Evolutionary conservation across 2,113 vertebrate species (phyloP).

Genomic region (Mustela lutreola): DNA sequence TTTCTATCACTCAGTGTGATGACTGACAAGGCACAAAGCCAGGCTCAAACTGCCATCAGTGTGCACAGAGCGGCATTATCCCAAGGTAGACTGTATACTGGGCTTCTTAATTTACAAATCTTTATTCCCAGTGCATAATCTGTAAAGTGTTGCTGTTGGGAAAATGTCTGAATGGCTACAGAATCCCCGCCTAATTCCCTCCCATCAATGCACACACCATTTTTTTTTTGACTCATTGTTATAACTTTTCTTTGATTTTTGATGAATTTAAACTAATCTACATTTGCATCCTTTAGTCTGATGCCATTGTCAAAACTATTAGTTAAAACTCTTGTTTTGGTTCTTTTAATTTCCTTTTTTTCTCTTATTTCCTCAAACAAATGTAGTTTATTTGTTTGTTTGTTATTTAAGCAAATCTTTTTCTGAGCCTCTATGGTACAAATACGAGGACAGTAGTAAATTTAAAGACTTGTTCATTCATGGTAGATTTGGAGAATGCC

Average conservation of each 20-base stretch:
- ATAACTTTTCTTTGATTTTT: slow-evolving; percentile 6
- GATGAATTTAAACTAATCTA: not conserved
- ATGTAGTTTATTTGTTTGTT: not conserved
- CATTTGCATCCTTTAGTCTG: not conserved
- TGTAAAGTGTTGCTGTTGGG: not conserved
- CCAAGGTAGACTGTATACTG: not conserved
- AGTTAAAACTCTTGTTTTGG: not conserved
- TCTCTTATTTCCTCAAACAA: not conserved
- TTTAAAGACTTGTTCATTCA: not conserved
- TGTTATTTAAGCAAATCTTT: not conserved
- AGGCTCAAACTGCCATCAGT: not conserved
- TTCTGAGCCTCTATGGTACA: not conserved
- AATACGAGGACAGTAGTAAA: not conserved
- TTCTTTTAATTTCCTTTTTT: slow-evolving; percentile 28
- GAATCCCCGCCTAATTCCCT: not conserved
- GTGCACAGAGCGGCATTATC: not conserved
- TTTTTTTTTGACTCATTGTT: not conserved
- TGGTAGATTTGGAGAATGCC: not conserved
- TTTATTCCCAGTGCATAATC: not conserved
- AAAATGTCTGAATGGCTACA: not conserved
- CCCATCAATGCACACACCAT: rapidly evolving
- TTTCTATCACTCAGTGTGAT: not conserved
- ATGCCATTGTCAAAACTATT: not conserved
- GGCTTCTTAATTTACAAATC: not conserved
- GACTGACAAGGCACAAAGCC: not conserved